Percentiles rank a stretch among this genome's conserved stretches.
Evolutionary conservation across 1,140 invertebrate species (phyloP).

Genomic region (Neodiprion fabricii): DNA sequence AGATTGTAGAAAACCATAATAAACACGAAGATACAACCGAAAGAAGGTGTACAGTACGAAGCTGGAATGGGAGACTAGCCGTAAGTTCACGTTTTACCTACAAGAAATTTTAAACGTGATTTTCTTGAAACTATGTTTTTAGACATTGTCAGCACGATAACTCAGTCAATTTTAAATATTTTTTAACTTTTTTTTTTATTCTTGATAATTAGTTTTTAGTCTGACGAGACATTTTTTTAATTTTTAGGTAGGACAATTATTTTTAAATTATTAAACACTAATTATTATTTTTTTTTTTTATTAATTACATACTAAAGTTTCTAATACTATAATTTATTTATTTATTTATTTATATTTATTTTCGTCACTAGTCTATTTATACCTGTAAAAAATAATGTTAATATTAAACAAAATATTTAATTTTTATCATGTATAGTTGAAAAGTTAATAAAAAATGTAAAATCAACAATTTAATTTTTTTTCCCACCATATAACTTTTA

Average conservation of each 20-base stretch:
- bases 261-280: not conserved
- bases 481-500: not conserved
- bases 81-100: no score
- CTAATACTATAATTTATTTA: no score
- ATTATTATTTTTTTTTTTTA: no score
- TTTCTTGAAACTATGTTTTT: no score
- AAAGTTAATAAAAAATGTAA: not conserved
- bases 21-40: constrained; percentile 1
- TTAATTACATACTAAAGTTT: no score
- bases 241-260: not conserved
- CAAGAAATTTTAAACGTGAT: no score
- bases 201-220: not conserved
- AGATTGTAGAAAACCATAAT: not conserved
- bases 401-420: not conserved
- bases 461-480: not conserved
- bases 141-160: not conserved
- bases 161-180: no score
- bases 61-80: constrained; percentile 4
- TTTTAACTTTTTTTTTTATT: not conserved
- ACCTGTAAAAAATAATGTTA: not conserved
- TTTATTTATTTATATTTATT: no score
- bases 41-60: constrained; percentile 7
- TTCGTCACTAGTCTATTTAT: not conserved
- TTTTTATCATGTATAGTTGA: not conserved
- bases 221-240: not conserved